Evolutionary conservation across 2,888 invertebrate species (phyloP).

Genomic region (Strigamia transsilvanica): DNA sequence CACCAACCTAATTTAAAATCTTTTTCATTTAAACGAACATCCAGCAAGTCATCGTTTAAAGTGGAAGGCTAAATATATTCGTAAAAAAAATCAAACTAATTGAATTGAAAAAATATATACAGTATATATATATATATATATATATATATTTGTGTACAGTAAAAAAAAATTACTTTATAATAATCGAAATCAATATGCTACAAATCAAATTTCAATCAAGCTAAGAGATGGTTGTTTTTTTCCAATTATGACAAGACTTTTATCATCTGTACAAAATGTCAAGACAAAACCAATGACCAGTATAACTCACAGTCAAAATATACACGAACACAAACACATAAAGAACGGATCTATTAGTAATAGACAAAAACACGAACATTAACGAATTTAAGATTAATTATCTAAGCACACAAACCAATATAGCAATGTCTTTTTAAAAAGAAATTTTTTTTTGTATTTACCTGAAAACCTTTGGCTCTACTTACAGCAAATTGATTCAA

Average conservation of each 20-base stretch:
- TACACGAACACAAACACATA: not conserved
- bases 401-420: not conserved
- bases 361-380: not conserved
- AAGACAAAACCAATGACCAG: constrained; percentile 14
- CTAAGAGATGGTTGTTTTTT: not conserved
- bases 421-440: not conserved
- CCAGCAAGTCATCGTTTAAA: constrained; percentile 3
- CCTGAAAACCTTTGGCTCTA: not conserved
- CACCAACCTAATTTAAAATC: constrained; percentile 45
- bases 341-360: not conserved
- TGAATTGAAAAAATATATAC: not conserved
- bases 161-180: not conserved
- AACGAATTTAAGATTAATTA: not conserved
- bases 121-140: too few species aligned
- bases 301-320: not conserved
- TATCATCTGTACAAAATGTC: constrained; percentile 1
- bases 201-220: not conserved
- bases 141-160: not conserved
- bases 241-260: not conserved
- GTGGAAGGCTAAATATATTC: not conserved
- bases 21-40: constrained; percentile 41
- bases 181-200: not conserved
- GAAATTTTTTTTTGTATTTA: not conserved
- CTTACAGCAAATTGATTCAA: constrained; percentile 1
- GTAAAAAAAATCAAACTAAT: not conserved